A percentile compares a stretch with the other conserved stretches of the same genome.
Conservation (phyloP, 1,140 invertebrate genomes). For the Schlechtendalia chinensis region DNA sequence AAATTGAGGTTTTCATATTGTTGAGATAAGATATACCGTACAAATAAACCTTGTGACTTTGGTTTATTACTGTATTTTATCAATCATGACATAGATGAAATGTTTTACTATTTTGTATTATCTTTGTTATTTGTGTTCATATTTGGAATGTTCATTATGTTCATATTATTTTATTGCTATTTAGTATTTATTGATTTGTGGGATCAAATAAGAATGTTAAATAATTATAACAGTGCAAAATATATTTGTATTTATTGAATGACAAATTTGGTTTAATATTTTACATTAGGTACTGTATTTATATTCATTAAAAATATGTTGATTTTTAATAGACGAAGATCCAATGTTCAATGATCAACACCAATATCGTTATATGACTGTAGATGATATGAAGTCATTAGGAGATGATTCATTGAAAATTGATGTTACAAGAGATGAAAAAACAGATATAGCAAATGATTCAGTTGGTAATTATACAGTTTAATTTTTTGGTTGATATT, state of each 20-base stretch:
- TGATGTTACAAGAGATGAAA: conserved; percentile 71
- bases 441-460: conserved; percentile 20
- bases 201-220: not conserved
- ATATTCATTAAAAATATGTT: not conserved
- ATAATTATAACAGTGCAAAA: not conserved
- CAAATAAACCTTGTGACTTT: conserved; percentile 2
- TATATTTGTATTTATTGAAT: not conserved
- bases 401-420: conserved; percentile 75
- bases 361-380: conserved; percentile 84
- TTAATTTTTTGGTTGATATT: not conserved
- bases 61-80: conserved; percentile 5
- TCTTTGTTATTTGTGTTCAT: not conserved
- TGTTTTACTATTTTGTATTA: not conserved
- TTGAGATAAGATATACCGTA: conserved; percentile 29
- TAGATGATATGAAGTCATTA: conserved; percentile 78
- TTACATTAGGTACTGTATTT: not conserved
- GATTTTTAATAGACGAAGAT: conserved; percentile 68
- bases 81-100: not conserved
- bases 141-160: conserved; percentile 25
- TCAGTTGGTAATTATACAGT: not conserved
- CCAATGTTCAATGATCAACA: conserved; percentile 74
- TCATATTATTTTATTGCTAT: not conserved
- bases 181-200: not conserved
- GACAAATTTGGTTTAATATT: not conserved
- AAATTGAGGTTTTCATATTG: not conserved